Evolutionary conservation across 2,113 vertebrate species (phyloP).

Genomic region (Psammodynastes pulverulentus): DNA sequence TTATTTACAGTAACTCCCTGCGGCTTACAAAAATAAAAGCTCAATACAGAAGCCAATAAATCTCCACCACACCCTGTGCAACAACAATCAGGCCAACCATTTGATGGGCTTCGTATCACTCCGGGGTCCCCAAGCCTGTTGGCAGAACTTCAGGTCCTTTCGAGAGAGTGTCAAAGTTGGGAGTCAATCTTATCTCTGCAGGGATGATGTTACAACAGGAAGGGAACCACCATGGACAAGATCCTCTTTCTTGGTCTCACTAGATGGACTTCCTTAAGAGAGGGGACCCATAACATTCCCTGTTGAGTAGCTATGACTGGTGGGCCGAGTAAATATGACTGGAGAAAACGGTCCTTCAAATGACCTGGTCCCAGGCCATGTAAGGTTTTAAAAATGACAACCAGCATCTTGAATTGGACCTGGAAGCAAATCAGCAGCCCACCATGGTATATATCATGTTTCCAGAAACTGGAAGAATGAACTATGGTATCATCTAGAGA

Average conservation of each 20-base stretch:
- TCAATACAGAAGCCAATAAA: neutral
- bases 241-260: neutral
- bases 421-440: neutral
- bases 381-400: neutral
- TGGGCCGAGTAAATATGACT: neutral
- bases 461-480: neutral
- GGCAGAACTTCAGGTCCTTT: neutral
- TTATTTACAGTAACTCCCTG: neutral
- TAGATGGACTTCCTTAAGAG: neutral
- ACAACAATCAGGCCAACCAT: neutral
- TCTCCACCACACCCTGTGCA: neutral
- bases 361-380: neutral
- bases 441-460: neutral
- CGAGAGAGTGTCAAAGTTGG: neutral
- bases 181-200: neutral
- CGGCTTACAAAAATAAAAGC: neutral
- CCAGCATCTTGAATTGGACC: neutral
- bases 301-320: neutral
- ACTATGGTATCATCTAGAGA: neutral
- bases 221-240: neutral
- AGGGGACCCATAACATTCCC: neutral
- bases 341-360: neutral
- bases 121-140: neutral
- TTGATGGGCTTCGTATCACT: neutral
- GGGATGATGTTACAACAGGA: neutral